Conservation (phyloP, 2,797 vertebrate species). For the Oryzias sinensis region DNA sequence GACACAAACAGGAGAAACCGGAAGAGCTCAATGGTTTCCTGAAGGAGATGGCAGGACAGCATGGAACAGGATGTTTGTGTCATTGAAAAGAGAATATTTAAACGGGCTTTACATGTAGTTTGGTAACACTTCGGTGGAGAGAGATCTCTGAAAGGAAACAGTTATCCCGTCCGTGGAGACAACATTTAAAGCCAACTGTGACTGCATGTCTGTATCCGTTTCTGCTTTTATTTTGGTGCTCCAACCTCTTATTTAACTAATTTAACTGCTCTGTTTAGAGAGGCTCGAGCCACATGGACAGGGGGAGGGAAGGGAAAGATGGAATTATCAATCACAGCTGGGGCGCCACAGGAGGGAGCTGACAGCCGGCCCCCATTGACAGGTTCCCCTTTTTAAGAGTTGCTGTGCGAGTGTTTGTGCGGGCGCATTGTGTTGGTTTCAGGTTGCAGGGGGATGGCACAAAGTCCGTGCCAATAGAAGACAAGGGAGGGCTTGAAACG, state of each 20-base stretch:
- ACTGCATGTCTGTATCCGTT: too few relatives aligned
- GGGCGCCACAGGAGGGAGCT: conserved; percentile 65
- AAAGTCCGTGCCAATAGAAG: conserved; percentile 81
- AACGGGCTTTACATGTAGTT: too few relatives aligned
- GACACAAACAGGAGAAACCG: conserved; percentile 14
- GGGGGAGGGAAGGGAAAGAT: conserved; percentile 43
- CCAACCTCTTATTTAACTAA: too few relatives aligned
- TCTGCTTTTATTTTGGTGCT: too few relatives aligned
- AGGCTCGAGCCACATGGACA: conserved; percentile 37
- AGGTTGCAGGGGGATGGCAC: conserved; percentile 67
- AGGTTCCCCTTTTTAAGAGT: conserved; percentile 63
- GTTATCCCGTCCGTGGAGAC: too few relatives aligned
- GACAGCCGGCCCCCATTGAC: conserved; percentile 71
- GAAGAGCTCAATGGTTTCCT: conserved; percentile 22
- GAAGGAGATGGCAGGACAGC: conserved; percentile 61
- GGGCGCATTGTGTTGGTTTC: conserved; percentile 66
- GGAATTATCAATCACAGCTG: conserved; percentile 71
- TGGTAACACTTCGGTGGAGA: too few relatives aligned
- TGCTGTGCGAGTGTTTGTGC: conserved; percentile 37
- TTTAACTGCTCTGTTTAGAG: conserved; percentile 11
- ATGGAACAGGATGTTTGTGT: conserved; percentile 59
- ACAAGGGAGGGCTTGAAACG: conserved; percentile 76
- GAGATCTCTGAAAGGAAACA: too few relatives aligned
- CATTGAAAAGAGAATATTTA: conserved; percentile 10
- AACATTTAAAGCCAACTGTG: too few relatives aligned